Conservation (phyloP, 2,113 vertebrate species). For the Amphiprion percula region DNA sequence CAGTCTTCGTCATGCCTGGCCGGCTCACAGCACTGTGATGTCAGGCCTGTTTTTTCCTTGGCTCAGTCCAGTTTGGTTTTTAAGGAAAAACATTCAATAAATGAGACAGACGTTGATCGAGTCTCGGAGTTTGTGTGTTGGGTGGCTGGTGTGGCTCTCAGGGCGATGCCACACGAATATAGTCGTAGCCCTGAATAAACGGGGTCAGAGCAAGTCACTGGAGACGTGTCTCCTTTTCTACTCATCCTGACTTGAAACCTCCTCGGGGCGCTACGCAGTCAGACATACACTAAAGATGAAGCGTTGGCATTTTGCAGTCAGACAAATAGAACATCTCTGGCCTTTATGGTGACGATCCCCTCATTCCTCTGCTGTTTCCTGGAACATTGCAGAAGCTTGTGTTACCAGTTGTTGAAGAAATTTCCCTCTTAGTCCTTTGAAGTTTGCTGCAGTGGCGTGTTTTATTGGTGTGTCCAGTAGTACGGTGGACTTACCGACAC, state of each 20-base stretch:
- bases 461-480: too few relatives aligned
- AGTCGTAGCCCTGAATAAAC: constrained; percentile 38
- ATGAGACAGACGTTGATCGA: constrained; percentile 19
- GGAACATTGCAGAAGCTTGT: constrained; percentile 1
- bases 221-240: not conserved
- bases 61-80: constrained; percentile 21
- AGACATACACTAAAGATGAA: constrained; percentile 16
- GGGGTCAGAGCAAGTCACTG: constrained; percentile 37
- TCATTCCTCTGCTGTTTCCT: constrained; percentile 19
- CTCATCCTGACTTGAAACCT: constrained; percentile 16
- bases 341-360: not conserved
- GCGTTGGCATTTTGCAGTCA: not conserved
- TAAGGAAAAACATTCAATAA: constrained; percentile 38
- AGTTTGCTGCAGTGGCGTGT: too few relatives aligned
- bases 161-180: constrained; percentile 23
- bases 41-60: constrained; percentile 47
- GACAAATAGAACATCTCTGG: not conserved
- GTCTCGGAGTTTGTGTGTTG: constrained; percentile 9
- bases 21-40: constrained; percentile 61
- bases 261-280: constrained; percentile 3
- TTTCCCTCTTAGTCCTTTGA: too few relatives aligned
- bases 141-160: not conserved
- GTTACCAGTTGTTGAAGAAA: too few relatives aligned
- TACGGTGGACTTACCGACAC: too few relatives aligned
- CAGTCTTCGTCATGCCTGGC: constrained; percentile 68